Base-by-base conservation (phyloP, 2,113 vertebrate species). In the Dendrocopos noguchii region DNA sequence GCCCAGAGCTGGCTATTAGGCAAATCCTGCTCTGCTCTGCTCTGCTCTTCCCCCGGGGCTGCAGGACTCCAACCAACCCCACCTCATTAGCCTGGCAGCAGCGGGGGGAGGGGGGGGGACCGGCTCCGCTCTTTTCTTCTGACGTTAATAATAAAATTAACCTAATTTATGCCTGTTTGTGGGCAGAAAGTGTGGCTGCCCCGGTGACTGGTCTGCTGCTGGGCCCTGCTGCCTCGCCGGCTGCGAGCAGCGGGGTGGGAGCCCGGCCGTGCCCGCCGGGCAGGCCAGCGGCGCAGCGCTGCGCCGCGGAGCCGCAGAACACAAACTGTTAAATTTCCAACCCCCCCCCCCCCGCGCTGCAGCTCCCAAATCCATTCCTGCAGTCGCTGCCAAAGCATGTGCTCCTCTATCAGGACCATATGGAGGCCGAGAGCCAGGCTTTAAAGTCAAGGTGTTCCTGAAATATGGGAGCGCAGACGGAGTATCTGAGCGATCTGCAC, bases 381-480 rank as follows among this genome's bases (percentile, higher is more conserved):
- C 61, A 46, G 64, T 7, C 73, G 24, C 57, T 85, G 96, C 91
- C 87, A 94, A 94, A 78, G 89, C 92, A 88, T 84, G 85, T 34
- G 39, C 44, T 85, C 67, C 29, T 94, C 92, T 94, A 91, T 96
- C 92, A 94, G 84, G 94, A 93, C 93, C 95, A 96, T 86, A 96
- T 96, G 95, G 79, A 80, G 25, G 15, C 94, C 91, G 83, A 57
- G 86, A 78, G 76, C 4, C 7, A 78, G 70, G 91, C 91, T 97
- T 95, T 87, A 28, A 95, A 96, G 92, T 91, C 93, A 95, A 95
- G 95, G 94, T 95, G 94, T 92, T 95, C 25, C 83, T 94, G 95
- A 93, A 94, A 90, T 93, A 81, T 63, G 65, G 90, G 90, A 95
- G 87, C 15, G 64, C 74, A 78, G 95, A 81, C 93, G 42, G 91